Evolutionary conservation across 2,113 vertebrate genomes (phyloP), one percentile per base, ranked within the genome.

Genomic region (Pollachius pollachius): DNA sequence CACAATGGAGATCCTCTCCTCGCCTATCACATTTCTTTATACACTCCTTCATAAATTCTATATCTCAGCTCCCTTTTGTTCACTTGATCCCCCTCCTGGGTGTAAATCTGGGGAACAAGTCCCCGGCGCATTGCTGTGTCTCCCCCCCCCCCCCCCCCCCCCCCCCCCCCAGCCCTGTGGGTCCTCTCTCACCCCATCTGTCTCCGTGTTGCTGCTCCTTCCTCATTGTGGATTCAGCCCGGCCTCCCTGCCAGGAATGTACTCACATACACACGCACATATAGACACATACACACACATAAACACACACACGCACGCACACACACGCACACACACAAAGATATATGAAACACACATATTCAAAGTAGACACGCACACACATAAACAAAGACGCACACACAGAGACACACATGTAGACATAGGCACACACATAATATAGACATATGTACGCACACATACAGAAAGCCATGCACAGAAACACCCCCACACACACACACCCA

Each of bases 121-220:
- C 52, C 25, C 16, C 5, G 57, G 59, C 70, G 60, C 79, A 59
- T 68, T 68, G 27, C 66, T 63, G 67, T 69, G 62, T 70, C 1
- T 63, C n/a, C n/a, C n/a, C n/a, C n/a, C n/a, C n/a, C n/a, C n/a
- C 21, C 21, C 21, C 21, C 21, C 21, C 21, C 21, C 21, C 21
- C 21, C 23, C 23, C 23, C 57, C 30, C 65, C 76, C 62, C 21
- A 18, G 75, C 81, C 68, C 69, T 57, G 65, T 12, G 71, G 77
- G 75, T 76, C 67, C 62, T 65, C 72, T 85, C 82, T 70, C 80
- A 60, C 63, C 82, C 87, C 82, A 85, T 86, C 84, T 87, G 88
- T 77, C 79, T 77, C 81, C 65, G 64, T 75, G 57, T 69, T 67
- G 71, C 37, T 37, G 19, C 68, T 72, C 65, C 73, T 16, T 68